Evolutionary conservation across 2,113 vertebrate genomes (phyloP).

Genomic region (Tetraodon nigroviridis): DNA sequence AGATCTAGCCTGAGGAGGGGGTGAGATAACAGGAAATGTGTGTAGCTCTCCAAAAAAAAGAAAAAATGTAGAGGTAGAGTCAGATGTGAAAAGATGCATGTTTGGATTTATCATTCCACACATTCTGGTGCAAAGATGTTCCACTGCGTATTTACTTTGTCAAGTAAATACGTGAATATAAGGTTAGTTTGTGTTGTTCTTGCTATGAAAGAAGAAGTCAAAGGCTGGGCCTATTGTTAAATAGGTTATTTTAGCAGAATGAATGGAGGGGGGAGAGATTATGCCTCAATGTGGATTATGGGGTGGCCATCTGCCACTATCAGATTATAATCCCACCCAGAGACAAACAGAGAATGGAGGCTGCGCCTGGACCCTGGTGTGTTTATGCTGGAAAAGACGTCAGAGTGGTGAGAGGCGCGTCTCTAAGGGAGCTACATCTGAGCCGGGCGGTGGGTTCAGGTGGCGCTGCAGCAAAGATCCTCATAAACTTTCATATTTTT

Average conservation of each 20-base stretch:
- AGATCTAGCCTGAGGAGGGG: slow-evolving; percentile 37
- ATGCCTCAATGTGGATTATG: slow-evolving; percentile 60
- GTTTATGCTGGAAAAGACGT: not conserved
- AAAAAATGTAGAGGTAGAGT: slow-evolving; percentile 6
- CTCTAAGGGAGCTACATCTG: no score
- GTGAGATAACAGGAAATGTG: slow-evolving; percentile 30
- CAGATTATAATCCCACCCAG: slow-evolving; percentile 62
- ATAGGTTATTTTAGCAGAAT: no score
- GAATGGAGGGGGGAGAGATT: slow-evolving; percentile 58
- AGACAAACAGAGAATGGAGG: slow-evolving; percentile 43
- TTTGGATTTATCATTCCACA: slow-evolving; percentile 7
- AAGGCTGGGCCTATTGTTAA: slow-evolving; percentile 7
- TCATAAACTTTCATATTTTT: not conserved
- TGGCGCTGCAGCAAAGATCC: no score
- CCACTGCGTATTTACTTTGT: not conserved
- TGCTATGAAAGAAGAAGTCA: not conserved
- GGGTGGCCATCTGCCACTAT: slow-evolving; percentile 65
- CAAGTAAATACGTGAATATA: no score
- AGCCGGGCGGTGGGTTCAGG: no score
- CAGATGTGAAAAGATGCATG: slow-evolving; percentile 19
- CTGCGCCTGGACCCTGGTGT: not conserved
- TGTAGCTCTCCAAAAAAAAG: slow-evolving; percentile 10
- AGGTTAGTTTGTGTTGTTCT: not conserved
- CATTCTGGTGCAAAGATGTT: slow-evolving; percentile 4
- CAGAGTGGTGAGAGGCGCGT: not conserved